A percentile compares a stretch with the other conserved stretches of the same genome.
These are phyloP conservation scores for Anarsia innoxiella DNA, from an alignment of 2,888 invertebrate genomes.

Conservation along the genomic window DNA sequence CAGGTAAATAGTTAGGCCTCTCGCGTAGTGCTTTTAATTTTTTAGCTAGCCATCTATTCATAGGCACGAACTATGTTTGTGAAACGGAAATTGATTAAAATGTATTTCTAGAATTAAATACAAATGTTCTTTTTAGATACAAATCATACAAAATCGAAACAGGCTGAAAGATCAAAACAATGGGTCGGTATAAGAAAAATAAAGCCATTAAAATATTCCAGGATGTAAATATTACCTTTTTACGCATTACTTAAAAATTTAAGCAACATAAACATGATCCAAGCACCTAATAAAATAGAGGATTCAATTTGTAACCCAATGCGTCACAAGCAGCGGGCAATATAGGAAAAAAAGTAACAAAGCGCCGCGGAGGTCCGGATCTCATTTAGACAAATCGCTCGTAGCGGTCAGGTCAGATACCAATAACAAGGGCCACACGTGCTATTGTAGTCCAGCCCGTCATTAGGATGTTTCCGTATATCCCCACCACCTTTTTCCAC, in stretches of 20 bases:
- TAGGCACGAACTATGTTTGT: too few relatives aligned
- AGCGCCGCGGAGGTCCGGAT: constrained; percentile 60
- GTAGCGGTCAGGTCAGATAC: constrained; percentile 73
- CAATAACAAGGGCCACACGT: constrained; percentile 70
- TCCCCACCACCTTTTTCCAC: constrained; percentile 31
- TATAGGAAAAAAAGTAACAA: constrained; percentile 54
- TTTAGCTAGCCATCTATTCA: constrained; percentile 1
- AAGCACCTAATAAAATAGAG: constrained; percentile 16
- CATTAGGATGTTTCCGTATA: constrained; percentile 68
- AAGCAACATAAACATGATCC: too few relatives aligned
- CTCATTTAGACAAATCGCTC: constrained; percentile 74
- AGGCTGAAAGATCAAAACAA: too few relatives aligned
- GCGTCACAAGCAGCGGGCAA: constrained; percentile 27
- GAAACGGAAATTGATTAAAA: too few relatives aligned
- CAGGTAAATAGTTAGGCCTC: constrained; percentile 29
- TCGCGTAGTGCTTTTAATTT: constrained; percentile 18
- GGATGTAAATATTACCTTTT: too few relatives aligned
- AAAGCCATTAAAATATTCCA: too few relatives aligned
- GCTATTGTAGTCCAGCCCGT: constrained; percentile 68
- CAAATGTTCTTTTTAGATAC: too few relatives aligned
- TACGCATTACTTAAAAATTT: too few relatives aligned
- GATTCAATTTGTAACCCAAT: constrained; percentile 22
- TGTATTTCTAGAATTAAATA: too few relatives aligned
- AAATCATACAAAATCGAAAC: too few relatives aligned
- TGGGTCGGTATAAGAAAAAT: too few relatives aligned